A percentile compares a stretch with the other conserved stretches of the same genome.
phyloP scores from a whole-genome alignment of 2,113 vertebrate genomes.

The Procavia capensis region DNA sequence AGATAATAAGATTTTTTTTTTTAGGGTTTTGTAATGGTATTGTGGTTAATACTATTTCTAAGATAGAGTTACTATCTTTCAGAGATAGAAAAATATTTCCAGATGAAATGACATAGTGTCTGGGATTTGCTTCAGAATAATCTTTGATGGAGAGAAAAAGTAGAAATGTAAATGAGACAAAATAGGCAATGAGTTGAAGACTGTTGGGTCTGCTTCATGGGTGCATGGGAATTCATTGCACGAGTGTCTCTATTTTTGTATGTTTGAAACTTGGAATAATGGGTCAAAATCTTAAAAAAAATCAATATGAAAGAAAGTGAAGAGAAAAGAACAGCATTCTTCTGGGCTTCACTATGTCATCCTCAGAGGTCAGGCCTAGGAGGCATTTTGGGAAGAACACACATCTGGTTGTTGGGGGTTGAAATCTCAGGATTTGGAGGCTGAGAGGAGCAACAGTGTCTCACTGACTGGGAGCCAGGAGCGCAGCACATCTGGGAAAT shows the following conservation, averaged over 20 bases:
- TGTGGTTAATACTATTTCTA: conserved; percentile 3
- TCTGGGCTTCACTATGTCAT: background rate
- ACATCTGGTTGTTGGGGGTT: background rate
- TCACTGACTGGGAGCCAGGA: background rate
- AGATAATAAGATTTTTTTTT: background rate
- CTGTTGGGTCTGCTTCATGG: background rate
- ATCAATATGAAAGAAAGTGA: background rate
- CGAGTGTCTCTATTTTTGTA: background rate
- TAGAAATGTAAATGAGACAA: background rate
- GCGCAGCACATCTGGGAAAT: background rate
- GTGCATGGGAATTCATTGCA: background rate
- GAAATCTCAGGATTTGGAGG: background rate
- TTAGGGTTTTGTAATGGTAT: background rate
- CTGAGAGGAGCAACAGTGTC: background rate
- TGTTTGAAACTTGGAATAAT: conserved; percentile 14
- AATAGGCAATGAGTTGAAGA: background rate
- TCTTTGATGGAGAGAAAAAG: background rate
- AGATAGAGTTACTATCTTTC: background rate
- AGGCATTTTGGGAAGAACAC: conserved; percentile 39
- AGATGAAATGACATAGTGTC: conserved; percentile 36
- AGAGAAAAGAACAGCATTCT: background rate
- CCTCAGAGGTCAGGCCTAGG: background rate
- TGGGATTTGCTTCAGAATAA: conserved; percentile 48
- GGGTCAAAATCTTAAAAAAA: background rate
- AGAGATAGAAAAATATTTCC: conserved; percentile 46